Base-by-base conservation (phyloP, 2,888 invertebrate genomes). In the Neoascia interrupta region DNA sequence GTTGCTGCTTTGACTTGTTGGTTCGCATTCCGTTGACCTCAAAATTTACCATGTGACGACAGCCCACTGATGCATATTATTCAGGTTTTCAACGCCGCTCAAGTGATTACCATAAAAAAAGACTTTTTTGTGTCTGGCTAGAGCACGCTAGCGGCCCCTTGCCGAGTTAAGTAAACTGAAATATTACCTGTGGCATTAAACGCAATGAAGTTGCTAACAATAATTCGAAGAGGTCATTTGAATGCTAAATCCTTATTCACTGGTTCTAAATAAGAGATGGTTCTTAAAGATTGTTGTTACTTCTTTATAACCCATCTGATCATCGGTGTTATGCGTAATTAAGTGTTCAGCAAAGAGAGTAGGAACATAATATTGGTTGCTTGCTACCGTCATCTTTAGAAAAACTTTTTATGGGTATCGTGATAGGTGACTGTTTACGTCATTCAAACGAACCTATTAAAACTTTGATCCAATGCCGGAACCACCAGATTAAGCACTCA, bases 91-190 rank as follows among this genome's bases (percentile, higher is more conserved):
- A n/a, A 37, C 60, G 60, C 49, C 54, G 34, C 53, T 60, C 11
- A 60, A 54, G 49, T 43, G 58, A 51, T 69, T 69, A 31, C 36
- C 58, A 60, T 60, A 58, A 13, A 45, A 37, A 45, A n/a, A 21
- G 19, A 47, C 4, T 58, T 56, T 49, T 16, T 36, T 34, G 11
- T 41, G 18, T 49, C 26, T 23, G n/a, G 54, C 72, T n/a, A n/a
- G n/a, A n/a, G n/a, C 73, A 73, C 73, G 79, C 63, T 79, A 76
- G 68, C 73, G 68, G 73, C 68, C 73, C 47, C 79, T 73, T 72
- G 66, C 68, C 60, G 54, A 73, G 61, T 61, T 60, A 49, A 68
- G n/a, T n/a, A 31, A 68, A 60, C 64, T 51, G 31, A 73, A 68
- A 79, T 79, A 73, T 56, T 79, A 54, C 56, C 18, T 73, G 16